Base-by-base conservation (phyloP, 2,888 invertebrate genomes). In the Antheraea yamamai region DNA sequence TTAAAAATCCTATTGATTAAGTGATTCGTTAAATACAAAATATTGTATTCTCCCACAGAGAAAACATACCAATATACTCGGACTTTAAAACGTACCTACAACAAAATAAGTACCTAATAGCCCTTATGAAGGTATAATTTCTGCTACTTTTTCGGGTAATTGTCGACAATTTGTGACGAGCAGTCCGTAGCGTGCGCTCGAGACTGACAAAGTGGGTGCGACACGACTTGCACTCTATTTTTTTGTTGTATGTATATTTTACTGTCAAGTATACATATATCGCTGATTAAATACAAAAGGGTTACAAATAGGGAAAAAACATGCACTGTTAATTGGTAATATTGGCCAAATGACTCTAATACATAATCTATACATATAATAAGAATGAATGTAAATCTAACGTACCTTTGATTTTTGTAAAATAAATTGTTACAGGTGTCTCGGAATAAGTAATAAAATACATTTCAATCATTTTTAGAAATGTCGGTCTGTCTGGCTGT, bases 111-210 rank as follows among this genome's bases (percentile, higher is more conserved):
- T 61, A n/a, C n/a, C n/a, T n/a, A 61, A 23, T 61, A 61, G 68
- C 7, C 68, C 35, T 35, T 68, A 20, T 20, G 18, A 35, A 68
- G 30, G 68, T 68, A 68, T 68, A 68, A 68, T 68, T 68, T 68
- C 16, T 35, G 18, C 68, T 35, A 20, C 23, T 35, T 68, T 68
- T 68, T 68, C 20, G 68, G 68, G 20, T 68, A 68, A 68, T 68
- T 68, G 35, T 35, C 68, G 30, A 35, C 35, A 68, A 68, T 68
- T 68, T 68, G 68, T 35, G 68, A 35, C 68, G 35, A 68, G 20
- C 68, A 68, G 35, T 18, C 68, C 68, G 35, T 68, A 68, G 68
- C 68, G 35, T 68, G 35, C 68, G 35, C 20, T 35, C 18, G 68
- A 61, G 61, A 12, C 61, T 68, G 68, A 68, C 35, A 68, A 68